Evolutionary conservation across 2,888 invertebrate genomes (phyloP).

Genomic region (Microplitis deprimator): DNA sequence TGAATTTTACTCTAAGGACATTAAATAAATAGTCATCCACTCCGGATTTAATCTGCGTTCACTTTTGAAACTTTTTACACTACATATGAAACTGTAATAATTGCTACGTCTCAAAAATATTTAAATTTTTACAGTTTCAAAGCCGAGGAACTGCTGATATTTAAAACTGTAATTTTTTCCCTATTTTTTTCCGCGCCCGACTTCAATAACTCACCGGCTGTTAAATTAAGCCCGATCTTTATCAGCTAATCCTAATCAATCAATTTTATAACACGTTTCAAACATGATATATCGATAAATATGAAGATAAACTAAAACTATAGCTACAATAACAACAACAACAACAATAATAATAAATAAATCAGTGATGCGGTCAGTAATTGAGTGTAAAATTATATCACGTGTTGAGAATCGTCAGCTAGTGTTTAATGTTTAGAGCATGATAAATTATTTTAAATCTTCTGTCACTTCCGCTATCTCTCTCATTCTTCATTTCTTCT

Average conservation of each 20-base stretch:
- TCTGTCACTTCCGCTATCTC: not conserved
- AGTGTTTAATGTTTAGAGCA: not conserved
- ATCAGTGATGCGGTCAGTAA: not conserved
- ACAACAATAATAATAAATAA: not conserved
- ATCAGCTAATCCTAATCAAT: not conserved
- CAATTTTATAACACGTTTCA: not conserved
- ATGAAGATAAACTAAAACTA: not conserved
- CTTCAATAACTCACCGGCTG: too few species aligned
- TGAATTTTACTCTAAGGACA: too few species aligned
- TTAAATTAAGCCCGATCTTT: not conserved
- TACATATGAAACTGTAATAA: too few species aligned
- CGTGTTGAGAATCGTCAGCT: constrained; percentile 10
- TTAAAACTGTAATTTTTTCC: too few species aligned
- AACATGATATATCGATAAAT: not conserved
- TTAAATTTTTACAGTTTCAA: too few species aligned
- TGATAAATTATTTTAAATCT: constrained; percentile 1
- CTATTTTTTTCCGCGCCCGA: too few species aligned
- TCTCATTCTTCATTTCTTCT: not conserved
- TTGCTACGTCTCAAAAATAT: too few species aligned
- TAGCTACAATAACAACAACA: not conserved
- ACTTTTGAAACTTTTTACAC: too few species aligned
- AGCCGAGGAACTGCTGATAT: too few species aligned
- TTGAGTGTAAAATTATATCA: constrained; percentile 14
- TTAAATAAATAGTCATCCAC: too few species aligned
- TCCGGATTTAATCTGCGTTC: too few species aligned